Percentiles rank a stretch among this genome's conserved stretches.
Conservation (phyloP, 2,888 invertebrate species). For the Globia sparganii region DNA sequence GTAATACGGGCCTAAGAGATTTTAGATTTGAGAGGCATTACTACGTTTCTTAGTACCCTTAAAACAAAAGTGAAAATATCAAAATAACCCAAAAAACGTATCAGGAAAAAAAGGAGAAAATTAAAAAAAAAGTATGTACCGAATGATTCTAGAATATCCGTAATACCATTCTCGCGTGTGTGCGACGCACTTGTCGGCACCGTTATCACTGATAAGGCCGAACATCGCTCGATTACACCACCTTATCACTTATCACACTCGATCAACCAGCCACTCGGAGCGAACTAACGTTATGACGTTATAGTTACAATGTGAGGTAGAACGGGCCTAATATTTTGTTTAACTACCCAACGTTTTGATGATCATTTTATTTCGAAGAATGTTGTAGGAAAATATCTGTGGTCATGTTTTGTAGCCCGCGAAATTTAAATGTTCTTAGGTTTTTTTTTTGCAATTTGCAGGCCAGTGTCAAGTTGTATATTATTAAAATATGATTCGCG, state of each 20-base stretch:
- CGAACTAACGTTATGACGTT: constrained; percentile 51
- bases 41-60: not conserved
- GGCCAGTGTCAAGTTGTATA: too few species aligned
- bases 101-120: constrained; percentile 2
- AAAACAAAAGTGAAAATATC: not conserved
- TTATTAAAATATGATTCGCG: too few species aligned
- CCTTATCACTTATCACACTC: constrained; percentile 86
- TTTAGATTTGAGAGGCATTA: not conserved
- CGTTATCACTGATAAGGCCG: constrained; percentile 87
- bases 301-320: constrained; percentile 34
- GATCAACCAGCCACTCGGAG: constrained; percentile 76
- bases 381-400: constrained; percentile 8
- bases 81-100: not conserved
- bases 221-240: constrained; percentile 86
- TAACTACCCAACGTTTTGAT: constrained; percentile 27
- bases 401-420: not conserved
- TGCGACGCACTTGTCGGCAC: constrained; percentile 81
- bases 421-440: too few species aligned
- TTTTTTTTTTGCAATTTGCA: too few species aligned
- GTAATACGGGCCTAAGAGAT: too few species aligned
- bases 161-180: constrained; percentile 78
- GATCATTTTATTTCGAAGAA: not conserved
- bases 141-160: constrained; percentile 78
- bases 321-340: constrained; percentile 12
- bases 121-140: constrained; percentile 73